Evolutionary conservation across 2,113 vertebrate genomes (phyloP).

Genomic region (Lagenorhynchus albirostris): DNA sequence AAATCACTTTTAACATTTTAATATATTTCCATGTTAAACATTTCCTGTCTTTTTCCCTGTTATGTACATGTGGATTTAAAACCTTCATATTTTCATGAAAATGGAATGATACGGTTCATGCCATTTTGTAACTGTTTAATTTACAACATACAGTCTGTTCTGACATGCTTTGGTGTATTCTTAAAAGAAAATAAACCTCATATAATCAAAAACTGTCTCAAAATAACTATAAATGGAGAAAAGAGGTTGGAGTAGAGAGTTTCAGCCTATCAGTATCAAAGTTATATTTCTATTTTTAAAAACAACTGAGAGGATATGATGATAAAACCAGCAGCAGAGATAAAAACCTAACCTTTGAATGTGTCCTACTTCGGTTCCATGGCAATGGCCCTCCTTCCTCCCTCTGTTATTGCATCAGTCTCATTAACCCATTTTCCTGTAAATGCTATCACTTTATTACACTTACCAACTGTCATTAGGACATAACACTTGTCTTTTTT

Average conservation of each 20-base stretch:
- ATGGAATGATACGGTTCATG: not conserved
- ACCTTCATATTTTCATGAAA: constrained; percentile 17
- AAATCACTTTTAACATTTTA: constrained; percentile 20
- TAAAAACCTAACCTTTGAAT: not conserved
- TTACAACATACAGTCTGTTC: not conserved
- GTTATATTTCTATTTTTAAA: not conserved
- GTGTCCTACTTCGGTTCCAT: not conserved
- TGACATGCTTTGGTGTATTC: not conserved
- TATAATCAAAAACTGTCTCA: not conserved
- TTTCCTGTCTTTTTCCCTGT: not conserved
- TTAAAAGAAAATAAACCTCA: not conserved
- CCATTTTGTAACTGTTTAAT: not conserved
- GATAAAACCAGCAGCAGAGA: not conserved
- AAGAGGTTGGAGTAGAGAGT: not conserved
- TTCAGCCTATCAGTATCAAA: not conserved
- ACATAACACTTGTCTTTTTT: not conserved
- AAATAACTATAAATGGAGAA: not conserved
- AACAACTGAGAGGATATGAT: not conserved
- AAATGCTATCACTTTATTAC: not conserved
- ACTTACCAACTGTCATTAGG: not conserved
- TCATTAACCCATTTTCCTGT: constrained; percentile 1
- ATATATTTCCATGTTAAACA: not conserved
- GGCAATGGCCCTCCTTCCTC: not conserved
- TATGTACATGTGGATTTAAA: not conserved
- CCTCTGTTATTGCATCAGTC: not conserved